A percentile compares a stretch with the other conserved stretches of the same genome.
Evolutionary conservation across 2,797 vertebrate genomes (phyloP).

Genomic region (Pseudomugil tenellus): DNA sequence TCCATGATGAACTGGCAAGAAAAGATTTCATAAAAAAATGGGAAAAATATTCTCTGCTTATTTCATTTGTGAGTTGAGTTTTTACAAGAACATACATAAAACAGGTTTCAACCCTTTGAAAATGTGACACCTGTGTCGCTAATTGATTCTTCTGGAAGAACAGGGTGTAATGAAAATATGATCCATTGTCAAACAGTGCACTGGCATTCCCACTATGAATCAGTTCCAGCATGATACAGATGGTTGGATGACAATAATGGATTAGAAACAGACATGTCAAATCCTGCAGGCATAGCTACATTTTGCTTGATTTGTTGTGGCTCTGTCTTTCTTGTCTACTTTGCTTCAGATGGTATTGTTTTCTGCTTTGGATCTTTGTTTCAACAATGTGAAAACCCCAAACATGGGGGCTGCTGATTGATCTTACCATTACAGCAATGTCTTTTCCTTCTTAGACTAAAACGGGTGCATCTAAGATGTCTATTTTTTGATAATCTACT

Average conservation of each 20-base stretch:
- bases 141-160: not conserved
- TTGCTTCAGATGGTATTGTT: conserved; percentile 6
- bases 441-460: not conserved
- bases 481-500: not conserved
- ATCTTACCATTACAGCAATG: not conserved
- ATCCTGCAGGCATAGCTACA: not conserved
- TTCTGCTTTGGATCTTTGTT: conserved; percentile 4
- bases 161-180: not conserved
- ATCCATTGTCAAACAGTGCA: not conserved
- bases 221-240: not conserved
- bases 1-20: not conserved
- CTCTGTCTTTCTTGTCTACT: not conserved
- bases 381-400: not conserved
- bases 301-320: not conserved
- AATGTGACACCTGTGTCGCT: not conserved
- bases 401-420: not conserved
- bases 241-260: not conserved
- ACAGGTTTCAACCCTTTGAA: not conserved
- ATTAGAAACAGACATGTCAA: conserved; percentile 4
- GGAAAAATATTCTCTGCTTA: not conserved
- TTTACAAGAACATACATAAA: not conserved
- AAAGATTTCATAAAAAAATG: not conserved
- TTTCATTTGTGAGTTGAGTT: not conserved
- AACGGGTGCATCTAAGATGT: not conserved
- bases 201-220: not conserved